A percentile compares a stretch with the other conserved stretches of the same genome.
Evolutionary conservation across 2,113 vertebrate species (phyloP).

Genomic region (Myotis davidii): DNA sequence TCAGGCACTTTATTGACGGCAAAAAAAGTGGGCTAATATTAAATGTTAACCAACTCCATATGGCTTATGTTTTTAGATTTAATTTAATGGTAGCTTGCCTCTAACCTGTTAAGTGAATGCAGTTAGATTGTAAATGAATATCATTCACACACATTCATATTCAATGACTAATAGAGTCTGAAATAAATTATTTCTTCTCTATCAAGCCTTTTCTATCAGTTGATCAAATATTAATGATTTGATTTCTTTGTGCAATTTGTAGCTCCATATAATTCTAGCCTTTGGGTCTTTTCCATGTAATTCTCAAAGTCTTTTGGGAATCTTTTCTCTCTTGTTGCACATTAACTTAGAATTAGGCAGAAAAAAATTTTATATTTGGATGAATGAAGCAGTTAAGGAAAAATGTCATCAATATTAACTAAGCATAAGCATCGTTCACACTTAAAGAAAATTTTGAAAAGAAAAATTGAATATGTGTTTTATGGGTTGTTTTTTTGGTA

Average conservation of each 20-base stretch:
- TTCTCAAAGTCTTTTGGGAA: conserved; percentile 28
- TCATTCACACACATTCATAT: neutral
- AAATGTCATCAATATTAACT: neutral
- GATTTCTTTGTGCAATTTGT: conserved; percentile 9
- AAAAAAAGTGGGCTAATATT: neutral
- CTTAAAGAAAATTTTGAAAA: neutral
- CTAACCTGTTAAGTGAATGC: neutral
- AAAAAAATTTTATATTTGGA: neutral
- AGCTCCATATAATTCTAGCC: neutral
- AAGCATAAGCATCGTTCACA: neutral
- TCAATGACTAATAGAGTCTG: neutral
- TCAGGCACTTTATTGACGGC: neutral
- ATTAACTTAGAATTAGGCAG: conserved; percentile 22
- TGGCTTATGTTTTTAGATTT: neutral
- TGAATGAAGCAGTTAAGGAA: neutral
- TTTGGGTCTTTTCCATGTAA: conserved; percentile 39
- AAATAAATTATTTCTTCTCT: neutral
- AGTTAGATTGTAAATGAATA: neutral
- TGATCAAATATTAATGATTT: conserved; percentile 50
- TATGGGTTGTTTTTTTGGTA: neutral
- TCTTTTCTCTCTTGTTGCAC: neutral
- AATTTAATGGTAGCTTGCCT: neutral
- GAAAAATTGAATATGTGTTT: neutral
- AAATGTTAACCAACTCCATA: neutral
- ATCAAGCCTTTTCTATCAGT: neutral